phyloP scores from a whole-genome alignment of 2,888 invertebrate species.

The Euproctis similis region DNA sequence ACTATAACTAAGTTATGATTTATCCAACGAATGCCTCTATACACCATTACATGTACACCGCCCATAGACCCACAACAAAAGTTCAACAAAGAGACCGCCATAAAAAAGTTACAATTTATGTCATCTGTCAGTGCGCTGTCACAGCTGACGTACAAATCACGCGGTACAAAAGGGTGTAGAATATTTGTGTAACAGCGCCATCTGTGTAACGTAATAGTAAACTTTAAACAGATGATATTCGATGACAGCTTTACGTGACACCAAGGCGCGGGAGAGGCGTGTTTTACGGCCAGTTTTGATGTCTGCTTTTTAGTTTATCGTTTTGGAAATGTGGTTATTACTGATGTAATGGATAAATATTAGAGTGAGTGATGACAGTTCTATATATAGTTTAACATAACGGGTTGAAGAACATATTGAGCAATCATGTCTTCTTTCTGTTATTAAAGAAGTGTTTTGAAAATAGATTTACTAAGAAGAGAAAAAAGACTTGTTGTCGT shows the following conservation, averaged over 20 bases:
- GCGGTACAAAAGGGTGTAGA: constrained; percentile 20
- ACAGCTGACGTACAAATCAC: constrained; percentile 22
- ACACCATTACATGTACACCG: neutral
- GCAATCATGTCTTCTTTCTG: no score
- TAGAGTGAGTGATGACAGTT: no score
- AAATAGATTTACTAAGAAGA: no score
- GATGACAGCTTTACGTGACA: constrained; percentile 48
- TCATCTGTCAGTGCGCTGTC: constrained; percentile 20
- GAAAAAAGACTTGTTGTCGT: no score
- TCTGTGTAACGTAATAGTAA: constrained; percentile 26
- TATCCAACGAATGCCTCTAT: neutral
- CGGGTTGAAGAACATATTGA: no score
- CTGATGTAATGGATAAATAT: neutral
- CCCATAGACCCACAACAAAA: constrained; percentile 2
- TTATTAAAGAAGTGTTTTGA: no score
- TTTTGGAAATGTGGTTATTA: constrained; percentile 2
- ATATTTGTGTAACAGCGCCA: constrained; percentile 25
- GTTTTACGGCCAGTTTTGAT: constrained; percentile 15
- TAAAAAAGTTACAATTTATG: constrained; percentile 19
- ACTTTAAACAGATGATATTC: constrained; percentile 35
- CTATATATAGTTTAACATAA: no score
- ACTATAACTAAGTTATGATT: no score
- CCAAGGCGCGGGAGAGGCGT: constrained; percentile 21
- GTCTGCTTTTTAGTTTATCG: constrained; percentile 4
- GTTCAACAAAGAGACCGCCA: no score